Evolutionary conservation across 2,113 vertebrate genomes (phyloP).

Genomic region (Datnioides undecimradiatus): DNA sequence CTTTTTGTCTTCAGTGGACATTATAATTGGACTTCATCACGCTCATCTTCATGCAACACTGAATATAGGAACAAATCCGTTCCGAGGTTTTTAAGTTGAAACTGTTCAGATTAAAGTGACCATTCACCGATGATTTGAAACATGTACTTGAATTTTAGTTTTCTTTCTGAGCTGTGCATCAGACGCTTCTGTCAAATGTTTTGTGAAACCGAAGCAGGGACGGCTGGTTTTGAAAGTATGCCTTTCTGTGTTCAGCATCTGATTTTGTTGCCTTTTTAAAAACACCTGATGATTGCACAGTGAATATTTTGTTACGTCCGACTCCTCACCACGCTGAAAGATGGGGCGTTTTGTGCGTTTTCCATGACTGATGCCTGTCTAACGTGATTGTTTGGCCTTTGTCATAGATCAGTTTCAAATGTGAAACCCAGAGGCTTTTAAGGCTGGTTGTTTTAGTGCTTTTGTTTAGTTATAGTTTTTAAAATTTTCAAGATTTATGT

Average conservation of each 20-base stretch:
- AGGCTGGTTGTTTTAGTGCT: conserved; percentile 32
- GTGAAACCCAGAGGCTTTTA: conserved; percentile 8
- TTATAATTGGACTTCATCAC: too few relatives aligned
- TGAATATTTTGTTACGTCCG: conserved; percentile 44
- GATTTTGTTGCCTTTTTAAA: conserved; percentile 76
- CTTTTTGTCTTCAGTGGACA: conserved; percentile 2
- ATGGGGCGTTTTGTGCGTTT: conserved; percentile 18
- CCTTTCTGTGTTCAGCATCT: conserved; percentile 58
- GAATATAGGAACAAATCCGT: neutral
- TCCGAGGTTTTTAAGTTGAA: conserved; percentile 4
- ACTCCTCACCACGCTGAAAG: conserved; percentile 37
- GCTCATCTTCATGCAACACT: too few relatives aligned
- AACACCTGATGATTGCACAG: conserved; percentile 51
- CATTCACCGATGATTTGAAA: conserved; percentile 17
- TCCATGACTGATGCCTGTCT: conserved; percentile 39
- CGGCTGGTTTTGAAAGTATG: conserved; percentile 45
- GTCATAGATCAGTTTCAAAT: conserved; percentile 39
- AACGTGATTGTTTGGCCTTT: conserved; percentile 62
- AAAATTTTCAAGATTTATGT: neutral
- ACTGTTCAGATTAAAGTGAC: neutral
- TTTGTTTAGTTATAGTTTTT: conserved; percentile 31
- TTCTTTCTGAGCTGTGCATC: conserved; percentile 57
- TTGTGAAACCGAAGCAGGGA: conserved; percentile 47
- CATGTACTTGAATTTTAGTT: conserved; percentile 73
- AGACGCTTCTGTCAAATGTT: conserved; percentile 40